A percentile compares a stretch with the other conserved stretches of the same genome.
Conservation (phyloP, 1,140 invertebrate species). For the Drosophila insularis region DNA sequence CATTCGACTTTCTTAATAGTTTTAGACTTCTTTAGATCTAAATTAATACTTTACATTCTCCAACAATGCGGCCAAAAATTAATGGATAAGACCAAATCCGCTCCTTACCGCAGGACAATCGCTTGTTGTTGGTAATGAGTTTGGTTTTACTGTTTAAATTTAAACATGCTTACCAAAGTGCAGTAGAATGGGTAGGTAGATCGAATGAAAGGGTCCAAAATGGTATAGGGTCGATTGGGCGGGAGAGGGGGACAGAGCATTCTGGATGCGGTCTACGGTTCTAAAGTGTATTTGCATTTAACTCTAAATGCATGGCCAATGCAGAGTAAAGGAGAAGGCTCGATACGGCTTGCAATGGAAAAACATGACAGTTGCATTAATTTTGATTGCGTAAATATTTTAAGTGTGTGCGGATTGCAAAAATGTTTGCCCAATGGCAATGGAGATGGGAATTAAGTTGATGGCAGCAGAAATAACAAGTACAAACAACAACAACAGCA, state of each 20-base stretch:
- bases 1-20: too few species aligned
- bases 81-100: neutral
- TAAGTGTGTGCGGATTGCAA: constrained; percentile 70
- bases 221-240: neutral
- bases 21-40: neutral
- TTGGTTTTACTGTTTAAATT: constrained; percentile 81
- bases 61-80: neutral
- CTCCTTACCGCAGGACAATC: constrained; percentile 33
- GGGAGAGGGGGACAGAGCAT: neutral
- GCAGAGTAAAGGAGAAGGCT: constrained; percentile 1
- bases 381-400: constrained; percentile 79
- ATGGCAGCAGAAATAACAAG: neutral
- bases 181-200: neutral
- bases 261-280: constrained; percentile 59
- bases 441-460: neutral
- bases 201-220: neutral
- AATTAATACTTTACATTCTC: too few species aligned
- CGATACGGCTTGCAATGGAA: constrained; percentile 24
- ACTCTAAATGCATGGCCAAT: constrained; percentile 61
- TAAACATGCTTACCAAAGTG: constrained; percentile 52
- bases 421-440: constrained; percentile 58
- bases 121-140: constrained; percentile 78
- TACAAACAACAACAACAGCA: neutral
- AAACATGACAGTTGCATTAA: constrained; percentile 81
- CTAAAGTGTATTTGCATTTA: constrained; percentile 81